phyloP scores from a whole-genome alignment of 2,113 vertebrate species.

The Marmota flaviventris region DNA sequence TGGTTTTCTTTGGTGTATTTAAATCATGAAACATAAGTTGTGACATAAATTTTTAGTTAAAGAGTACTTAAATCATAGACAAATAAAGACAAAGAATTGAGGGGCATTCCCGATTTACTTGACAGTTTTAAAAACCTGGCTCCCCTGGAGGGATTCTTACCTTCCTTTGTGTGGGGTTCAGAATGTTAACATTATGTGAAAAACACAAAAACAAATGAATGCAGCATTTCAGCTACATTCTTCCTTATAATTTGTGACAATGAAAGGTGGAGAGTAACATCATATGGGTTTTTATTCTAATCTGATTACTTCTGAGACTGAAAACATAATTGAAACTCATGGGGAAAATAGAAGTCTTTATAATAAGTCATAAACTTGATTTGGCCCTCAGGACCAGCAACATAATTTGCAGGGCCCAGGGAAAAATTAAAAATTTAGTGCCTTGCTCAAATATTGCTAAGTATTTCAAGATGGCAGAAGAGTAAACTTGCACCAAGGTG shows the following conservation, averaged over 20 bases:
- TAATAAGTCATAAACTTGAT: neutral
- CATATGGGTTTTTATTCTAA: neutral
- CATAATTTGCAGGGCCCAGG: neutral
- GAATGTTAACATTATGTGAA: neutral
- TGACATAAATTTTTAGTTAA: neutral
- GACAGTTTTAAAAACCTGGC: neutral
- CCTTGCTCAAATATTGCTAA: neutral
- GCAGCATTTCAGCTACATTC: neutral
- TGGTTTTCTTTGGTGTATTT: constrained; percentile 1
- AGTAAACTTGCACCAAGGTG: neutral
- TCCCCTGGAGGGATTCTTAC: neutral
- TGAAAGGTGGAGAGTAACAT: neutral
- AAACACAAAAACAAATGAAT: neutral
- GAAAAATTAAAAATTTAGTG: neutral
- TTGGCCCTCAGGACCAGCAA: neutral
- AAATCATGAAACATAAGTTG: constrained; percentile 6
- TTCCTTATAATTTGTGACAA: neutral
- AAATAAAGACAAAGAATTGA: neutral
- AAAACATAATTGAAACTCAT: neutral
- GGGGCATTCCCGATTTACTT: neutral
- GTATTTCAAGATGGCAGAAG: neutral
- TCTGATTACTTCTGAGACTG: neutral
- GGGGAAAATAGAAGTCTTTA: neutral
- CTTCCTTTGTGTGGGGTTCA: neutral
- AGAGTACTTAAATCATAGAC: neutral